phyloP scores from a whole-genome alignment of 2,113 vertebrate genomes.

The Pholis gunnellus region DNA sequence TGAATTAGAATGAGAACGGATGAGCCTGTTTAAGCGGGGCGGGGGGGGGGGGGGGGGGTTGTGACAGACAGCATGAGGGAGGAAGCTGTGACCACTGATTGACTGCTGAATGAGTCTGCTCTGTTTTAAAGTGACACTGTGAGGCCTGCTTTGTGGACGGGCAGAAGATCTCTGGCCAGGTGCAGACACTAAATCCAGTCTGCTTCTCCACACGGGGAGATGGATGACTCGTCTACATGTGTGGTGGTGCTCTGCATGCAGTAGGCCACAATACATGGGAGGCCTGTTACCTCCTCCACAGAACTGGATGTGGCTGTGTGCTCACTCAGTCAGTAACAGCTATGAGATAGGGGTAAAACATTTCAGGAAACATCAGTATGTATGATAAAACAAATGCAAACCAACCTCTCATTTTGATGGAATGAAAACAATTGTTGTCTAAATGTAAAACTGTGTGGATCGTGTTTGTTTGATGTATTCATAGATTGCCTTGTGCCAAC shows the following conservation, averaged over 20 bases:
- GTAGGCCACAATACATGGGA: constrained; percentile 46
- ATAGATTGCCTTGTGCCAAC: neutral
- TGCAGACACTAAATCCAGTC: constrained; percentile 79
- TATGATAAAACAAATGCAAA: neutral
- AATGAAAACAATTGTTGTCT: neutral
- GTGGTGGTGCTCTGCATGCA: constrained; percentile 59
- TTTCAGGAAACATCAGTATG: constrained; percentile 1
- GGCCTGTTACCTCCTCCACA: constrained; percentile 39
- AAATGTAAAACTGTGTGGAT: neutral
- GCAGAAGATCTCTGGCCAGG: constrained; percentile 76
- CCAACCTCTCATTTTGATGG: neutral
- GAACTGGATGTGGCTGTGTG: constrained; percentile 24
- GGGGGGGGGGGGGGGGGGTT: neutral
- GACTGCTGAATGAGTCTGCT: constrained; percentile 72
- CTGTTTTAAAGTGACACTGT: constrained; percentile 75
- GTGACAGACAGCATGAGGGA: constrained; percentile 41
- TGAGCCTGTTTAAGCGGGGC: constrained; percentile 18
- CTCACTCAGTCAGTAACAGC: constrained; percentile 19
- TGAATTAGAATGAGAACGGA: constrained; percentile 9
- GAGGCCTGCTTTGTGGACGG: constrained; percentile 64
- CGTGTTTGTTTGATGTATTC: neutral
- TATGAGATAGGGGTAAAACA: constrained; percentile 4
- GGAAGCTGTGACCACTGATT: constrained; percentile 53
- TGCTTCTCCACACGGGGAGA: constrained; percentile 55
- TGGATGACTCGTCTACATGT: constrained; percentile 68